phyloP scores from a whole-genome alignment of 2,113 vertebrate genomes.

The Origma solitaria region DNA sequence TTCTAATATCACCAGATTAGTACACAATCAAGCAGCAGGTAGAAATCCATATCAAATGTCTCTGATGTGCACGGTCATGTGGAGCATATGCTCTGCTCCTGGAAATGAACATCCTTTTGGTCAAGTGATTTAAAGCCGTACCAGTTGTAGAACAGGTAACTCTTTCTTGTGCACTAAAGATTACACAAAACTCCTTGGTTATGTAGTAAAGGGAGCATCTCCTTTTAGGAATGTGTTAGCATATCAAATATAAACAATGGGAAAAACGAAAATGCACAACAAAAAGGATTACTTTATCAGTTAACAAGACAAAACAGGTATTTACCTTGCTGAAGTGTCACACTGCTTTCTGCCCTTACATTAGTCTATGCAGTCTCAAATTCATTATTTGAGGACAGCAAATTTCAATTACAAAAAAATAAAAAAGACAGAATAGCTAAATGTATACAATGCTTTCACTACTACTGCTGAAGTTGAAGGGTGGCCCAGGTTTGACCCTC shows the following conservation, averaged over 20 bases:
- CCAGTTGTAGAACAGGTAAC: not conserved
- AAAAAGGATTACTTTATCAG: not conserved
- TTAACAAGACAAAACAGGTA: not conserved
- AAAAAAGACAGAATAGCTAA: not conserved
- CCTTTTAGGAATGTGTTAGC: not conserved
- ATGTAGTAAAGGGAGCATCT: fast-evolving
- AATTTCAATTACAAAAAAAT: not conserved
- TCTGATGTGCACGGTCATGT: not conserved
- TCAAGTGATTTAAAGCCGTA: not conserved
- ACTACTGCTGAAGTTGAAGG: not conserved
- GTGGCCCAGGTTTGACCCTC: not conserved
- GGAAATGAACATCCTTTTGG: not conserved
- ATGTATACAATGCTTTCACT: not conserved
- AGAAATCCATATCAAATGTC: not conserved
- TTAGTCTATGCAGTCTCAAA: not conserved
- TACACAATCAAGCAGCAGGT: not conserved
- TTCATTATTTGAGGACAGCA: not conserved
- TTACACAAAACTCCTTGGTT: not conserved
- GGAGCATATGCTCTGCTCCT: not conserved
- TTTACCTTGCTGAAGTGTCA: not conserved
- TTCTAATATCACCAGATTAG: not conserved
- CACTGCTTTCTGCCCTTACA: not conserved
- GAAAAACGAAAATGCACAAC: not conserved
- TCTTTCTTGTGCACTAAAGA: not conserved
- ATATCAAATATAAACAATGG: not conserved